Evolutionary conservation across 1,140 invertebrate species (phyloP), one percentile per base, ranked within the genome.

Genomic region (Drosophila cardini): DNA sequence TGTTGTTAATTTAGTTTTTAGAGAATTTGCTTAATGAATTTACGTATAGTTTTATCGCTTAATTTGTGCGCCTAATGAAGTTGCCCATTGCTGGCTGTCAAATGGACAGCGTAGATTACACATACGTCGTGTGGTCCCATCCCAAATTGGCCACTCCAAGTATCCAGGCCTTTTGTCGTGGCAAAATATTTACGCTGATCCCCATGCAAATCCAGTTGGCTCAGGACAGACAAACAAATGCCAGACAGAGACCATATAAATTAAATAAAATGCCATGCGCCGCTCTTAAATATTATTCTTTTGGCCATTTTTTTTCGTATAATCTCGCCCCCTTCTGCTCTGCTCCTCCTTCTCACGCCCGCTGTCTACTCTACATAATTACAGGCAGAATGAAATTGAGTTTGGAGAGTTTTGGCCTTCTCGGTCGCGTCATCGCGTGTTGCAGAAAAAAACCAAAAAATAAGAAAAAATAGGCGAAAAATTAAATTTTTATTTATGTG

Each of bases 401-500:
- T 77, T 26, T 82, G 64, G 34, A 57, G 58, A 53, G 30, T 77
- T 26, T 73, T 73, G 52, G 64, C 48, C 52, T 40, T 42, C 79
- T 55, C 52, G 18, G 76, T 48, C 76, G 82, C 84, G 78, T 89
- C 79, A 83, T 87, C 83, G 83, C 83, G 83, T 87, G 83, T 48
- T 69, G 64, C 55, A 45, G 10, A 9, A 34, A 42, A 50, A n/a
- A 50, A 63, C 69, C 42, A 30, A 56, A 34, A 16, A 48, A 43
- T 11, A 15, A 50, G 60, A 76, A 73, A 78, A 74, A 65, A 55
- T 32, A 45, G 30, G 52, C 52, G 65, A 53, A 81, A 89, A 87
- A 77, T 80, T 89, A 83, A 79, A 89, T 87, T 87, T 87, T 87
- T 87, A 87, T 87, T 87, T 87, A 87, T 86, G 83, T 80, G 79